phyloP scores from a whole-genome alignment of 2,113 vertebrate genomes.

The Podocnemis expansa region DNA sequence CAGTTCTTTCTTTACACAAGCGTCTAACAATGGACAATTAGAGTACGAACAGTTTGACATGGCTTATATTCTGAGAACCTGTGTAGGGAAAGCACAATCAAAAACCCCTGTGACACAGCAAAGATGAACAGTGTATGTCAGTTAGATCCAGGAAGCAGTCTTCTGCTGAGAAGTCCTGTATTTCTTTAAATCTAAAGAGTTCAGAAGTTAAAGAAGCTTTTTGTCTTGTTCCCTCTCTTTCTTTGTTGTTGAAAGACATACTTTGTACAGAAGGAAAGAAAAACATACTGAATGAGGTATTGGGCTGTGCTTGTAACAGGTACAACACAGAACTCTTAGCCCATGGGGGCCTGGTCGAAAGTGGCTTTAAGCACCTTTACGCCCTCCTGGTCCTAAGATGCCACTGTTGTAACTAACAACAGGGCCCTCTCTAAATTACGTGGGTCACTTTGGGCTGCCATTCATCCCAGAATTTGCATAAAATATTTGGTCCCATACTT shows the following conservation, averaged over 20 bases:
- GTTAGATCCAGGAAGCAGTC: background rate
- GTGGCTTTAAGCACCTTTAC: background rate
- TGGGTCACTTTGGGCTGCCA: background rate
- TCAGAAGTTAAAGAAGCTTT: background rate
- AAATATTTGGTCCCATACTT: background rate
- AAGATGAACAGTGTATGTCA: background rate
- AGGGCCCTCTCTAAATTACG: background rate
- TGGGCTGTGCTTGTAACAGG: no score
- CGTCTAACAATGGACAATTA: background rate
- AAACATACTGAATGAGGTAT: background rate
- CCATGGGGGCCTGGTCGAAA: background rate
- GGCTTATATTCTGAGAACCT: background rate
- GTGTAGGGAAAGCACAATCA: background rate
- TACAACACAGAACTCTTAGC: background rate
- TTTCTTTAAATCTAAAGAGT: background rate
- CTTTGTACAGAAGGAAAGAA: fast-evolving
- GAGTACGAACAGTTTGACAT: background rate
- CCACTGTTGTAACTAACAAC: background rate
- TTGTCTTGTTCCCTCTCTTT: background rate
- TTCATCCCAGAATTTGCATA: background rate
- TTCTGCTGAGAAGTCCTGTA: background rate
- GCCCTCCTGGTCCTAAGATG: background rate
- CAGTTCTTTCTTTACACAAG: background rate
- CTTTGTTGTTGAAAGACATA: background rate
- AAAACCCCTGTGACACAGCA: background rate